Percentiles rank a stretch among this genome's conserved stretches.
These are phyloP conservation scores for Gymnopithys bicolor DNA, from an alignment of 2,797 vertebrate genomes.

Conservation along the genomic window DNA sequence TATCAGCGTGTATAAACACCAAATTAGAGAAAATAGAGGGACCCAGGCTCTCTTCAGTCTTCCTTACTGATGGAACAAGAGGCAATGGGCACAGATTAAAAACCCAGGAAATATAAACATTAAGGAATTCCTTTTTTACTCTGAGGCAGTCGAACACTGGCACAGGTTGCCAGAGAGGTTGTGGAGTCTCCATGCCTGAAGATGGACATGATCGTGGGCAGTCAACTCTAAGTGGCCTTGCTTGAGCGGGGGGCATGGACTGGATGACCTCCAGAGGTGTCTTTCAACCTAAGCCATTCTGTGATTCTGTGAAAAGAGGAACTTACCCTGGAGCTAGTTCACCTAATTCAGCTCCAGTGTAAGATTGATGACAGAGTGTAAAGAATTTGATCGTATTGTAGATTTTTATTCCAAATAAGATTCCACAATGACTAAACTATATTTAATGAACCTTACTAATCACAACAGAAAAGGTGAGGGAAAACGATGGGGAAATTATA, in stretches of 20 bases:
- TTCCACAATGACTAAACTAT: neutral
- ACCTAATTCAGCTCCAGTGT: neutral
- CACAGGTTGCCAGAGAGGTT: neutral
- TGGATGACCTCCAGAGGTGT: neutral
- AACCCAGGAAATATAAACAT: neutral
- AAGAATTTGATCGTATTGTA: neutral
- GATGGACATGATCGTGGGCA: neutral
- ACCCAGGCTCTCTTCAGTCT: neutral
- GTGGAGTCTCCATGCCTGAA: neutral
- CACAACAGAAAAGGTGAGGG: neutral
- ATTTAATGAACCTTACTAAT: neutral
- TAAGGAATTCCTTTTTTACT: neutral
- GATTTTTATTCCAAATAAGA: neutral
- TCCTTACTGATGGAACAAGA: neutral
- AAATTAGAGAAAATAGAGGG: neutral
- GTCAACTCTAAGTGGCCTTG: neutral
- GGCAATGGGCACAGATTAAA: neutral
- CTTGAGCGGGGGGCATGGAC: neutral
- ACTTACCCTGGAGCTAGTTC: neutral
- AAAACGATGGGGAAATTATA: rapidly evolving
- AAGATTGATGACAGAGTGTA: neutral
- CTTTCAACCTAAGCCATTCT: neutral
- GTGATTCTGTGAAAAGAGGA: neutral
- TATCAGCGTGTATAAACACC: neutral
- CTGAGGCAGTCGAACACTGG: neutral